These are phyloP conservation scores for Simalia tracyae DNA, from an alignment of 2,797 vertebrate species.

Conservation along the genomic window DNA sequence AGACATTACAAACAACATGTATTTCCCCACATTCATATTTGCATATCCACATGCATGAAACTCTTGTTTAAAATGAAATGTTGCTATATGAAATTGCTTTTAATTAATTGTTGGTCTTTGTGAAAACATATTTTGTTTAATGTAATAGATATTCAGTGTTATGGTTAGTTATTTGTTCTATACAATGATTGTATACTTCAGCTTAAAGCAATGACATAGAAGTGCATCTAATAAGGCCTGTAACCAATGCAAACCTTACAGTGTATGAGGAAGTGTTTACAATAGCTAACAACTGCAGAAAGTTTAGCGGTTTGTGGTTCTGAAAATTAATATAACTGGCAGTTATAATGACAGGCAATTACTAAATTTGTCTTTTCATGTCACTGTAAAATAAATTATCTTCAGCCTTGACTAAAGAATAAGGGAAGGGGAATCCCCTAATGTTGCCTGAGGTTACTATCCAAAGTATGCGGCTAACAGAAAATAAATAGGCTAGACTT, in stretches of 20 bases:
- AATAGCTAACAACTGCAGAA: background rate
- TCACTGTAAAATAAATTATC: background rate
- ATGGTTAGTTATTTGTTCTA: background rate
- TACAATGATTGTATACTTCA: background rate
- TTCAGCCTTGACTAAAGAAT: background rate
- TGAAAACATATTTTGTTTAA: background rate
- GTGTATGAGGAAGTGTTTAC: background rate
- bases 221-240: background rate
- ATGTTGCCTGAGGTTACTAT: background rate
- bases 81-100: slow-evolving; percentile 47
- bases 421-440: background rate
- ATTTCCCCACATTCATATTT: background rate
- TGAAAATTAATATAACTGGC: background rate
- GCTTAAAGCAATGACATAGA: background rate
- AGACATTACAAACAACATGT: background rate
- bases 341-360: background rate
- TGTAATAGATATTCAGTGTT: background rate
- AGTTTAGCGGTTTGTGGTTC: background rate
- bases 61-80: slow-evolving; percentile 29
- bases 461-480: background rate
- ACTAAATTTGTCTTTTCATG: background rate
- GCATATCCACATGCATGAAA: background rate
- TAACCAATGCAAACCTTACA: background rate
- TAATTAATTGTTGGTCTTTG: slow-evolving; percentile 22
- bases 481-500: background rate